A percentile compares a stretch with the other conserved stretches of the same genome.
These are phyloP conservation scores for Microplitis manilae DNA, from an alignment of 2,888 invertebrate genomes.

Conservation along the genomic window DNA sequence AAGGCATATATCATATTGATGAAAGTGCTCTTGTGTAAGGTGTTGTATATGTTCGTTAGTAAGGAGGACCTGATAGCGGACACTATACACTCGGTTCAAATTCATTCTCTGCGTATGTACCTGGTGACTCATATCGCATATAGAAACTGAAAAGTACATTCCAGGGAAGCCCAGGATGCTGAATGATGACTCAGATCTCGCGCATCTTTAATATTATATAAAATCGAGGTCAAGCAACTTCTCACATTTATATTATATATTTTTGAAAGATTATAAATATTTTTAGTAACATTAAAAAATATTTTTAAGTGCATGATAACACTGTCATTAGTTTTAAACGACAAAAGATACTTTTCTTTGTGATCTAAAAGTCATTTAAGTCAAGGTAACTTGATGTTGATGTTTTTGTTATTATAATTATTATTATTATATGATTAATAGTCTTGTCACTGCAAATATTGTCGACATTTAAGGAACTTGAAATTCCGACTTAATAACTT, in stretches of 20 bases:
- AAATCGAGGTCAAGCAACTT: slow-evolving; percentile 20
- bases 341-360: slow-evolving; percentile 5
- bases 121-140: slow-evolving; percentile 45
- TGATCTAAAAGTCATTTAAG: slow-evolving; percentile 25
- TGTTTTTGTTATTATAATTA: neutral
- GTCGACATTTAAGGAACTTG: slow-evolving; percentile 51
- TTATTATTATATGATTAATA: slow-evolving; percentile 40
- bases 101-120: slow-evolving; percentile 30
- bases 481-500: slow-evolving; percentile 57
- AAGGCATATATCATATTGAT: neutral
- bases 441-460: slow-evolving; percentile 29
- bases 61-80: neutral
- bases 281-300: slow-evolving; percentile 2
- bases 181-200: slow-evolving; percentile 44
- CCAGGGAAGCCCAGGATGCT: slow-evolving; percentile 48
- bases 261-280: slow-evolving; percentile 20
- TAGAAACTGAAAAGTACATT: slow-evolving; percentile 35
- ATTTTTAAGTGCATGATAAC: neutral
- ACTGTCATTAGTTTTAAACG: neutral
- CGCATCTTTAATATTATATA: slow-evolving; percentile 5
- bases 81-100: neutral
- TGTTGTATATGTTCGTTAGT: neutral
- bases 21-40: neutral
- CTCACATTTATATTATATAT: neutral
- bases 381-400: slow-evolving; percentile 20